phyloP scores from a whole-genome alignment of 2,113 vertebrate species.

The Larimichthys crocea region DNA sequence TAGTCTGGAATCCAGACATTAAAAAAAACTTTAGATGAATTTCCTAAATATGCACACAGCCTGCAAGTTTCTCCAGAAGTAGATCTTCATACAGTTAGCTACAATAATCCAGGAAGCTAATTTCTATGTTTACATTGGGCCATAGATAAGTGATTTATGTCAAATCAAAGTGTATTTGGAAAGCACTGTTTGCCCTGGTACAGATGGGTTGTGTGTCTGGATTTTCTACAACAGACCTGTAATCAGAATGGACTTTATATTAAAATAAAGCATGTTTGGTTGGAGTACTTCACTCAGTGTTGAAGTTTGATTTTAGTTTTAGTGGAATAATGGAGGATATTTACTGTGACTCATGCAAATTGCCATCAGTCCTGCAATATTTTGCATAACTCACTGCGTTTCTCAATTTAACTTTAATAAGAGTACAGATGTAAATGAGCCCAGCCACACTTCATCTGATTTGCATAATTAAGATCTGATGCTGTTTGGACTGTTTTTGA shows the following conservation, averaged over 20 bases:
- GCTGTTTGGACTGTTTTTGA: background rate
- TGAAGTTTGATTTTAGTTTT: background rate
- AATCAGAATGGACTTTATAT: too few relatives aligned
- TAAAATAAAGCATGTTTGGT: too few relatives aligned
- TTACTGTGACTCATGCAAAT: background rate
- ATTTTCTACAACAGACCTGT: too few relatives aligned
- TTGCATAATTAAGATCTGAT: background rate
- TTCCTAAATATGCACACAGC: slow-evolving; percentile 5
- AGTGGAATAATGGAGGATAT: background rate
- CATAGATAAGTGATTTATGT: too few relatives aligned
- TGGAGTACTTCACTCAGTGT: too few relatives aligned
- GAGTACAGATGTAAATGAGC: background rate
- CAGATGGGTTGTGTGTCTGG: too few relatives aligned
- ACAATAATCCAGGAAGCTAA: background rate
- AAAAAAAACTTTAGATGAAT: background rate
- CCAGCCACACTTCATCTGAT: background rate
- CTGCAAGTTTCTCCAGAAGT: background rate
- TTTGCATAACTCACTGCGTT: too few relatives aligned
- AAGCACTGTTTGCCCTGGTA: too few relatives aligned
- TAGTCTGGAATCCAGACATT: slow-evolving; percentile 5
- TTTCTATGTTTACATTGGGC: background rate
- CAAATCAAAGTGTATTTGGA: too few relatives aligned
- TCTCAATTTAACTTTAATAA: too few relatives aligned
- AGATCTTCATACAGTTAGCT: background rate
- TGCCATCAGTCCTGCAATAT: too few relatives aligned